Evolutionary conservation across 2,113 vertebrate species (phyloP).

Genomic region (Centropristis striata): DNA sequence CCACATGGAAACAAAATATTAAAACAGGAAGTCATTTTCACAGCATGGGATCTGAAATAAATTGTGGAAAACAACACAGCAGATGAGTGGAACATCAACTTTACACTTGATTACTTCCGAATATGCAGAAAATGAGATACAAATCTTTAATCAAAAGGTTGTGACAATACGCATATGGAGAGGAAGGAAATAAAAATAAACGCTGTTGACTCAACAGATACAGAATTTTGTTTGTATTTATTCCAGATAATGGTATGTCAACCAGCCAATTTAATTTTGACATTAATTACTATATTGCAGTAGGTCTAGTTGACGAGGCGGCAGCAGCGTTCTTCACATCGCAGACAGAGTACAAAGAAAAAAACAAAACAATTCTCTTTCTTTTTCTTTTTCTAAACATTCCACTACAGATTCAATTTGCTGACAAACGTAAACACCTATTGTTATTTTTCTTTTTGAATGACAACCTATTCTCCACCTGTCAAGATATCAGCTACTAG

Average conservation of each 20-base stretch:
- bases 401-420: slow-evolving; percentile 56
- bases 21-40: not conserved
- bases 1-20: not conserved
- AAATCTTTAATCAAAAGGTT: not conserved
- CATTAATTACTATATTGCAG: slow-evolving; percentile 28
- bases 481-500: slow-evolving; percentile 38
- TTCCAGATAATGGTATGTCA: slow-evolving; percentile 13
- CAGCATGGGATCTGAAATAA: not conserved
- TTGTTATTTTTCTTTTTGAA: slow-evolving; percentile 64
- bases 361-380: not conserved
- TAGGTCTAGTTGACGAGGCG: not conserved
- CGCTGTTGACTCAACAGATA: slow-evolving; percentile 10
- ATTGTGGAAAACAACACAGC: not conserved
- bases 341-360: not conserved
- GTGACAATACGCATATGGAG: not conserved
- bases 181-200: not conserved
- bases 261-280: slow-evolving; percentile 24
- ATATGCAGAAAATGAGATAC: slow-evolving; percentile 7
- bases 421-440: slow-evolving; percentile 51
- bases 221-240: not conserved
- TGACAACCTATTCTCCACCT: slow-evolving; percentile 64
- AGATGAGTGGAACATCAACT: not conserved
- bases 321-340: not conserved
- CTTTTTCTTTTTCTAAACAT: slow-evolving; percentile 7
- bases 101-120: not conserved